Evolutionary conservation across 2,797 vertebrate species (phyloP).

Genomic region (Pseudomugil tenellus): DNA sequence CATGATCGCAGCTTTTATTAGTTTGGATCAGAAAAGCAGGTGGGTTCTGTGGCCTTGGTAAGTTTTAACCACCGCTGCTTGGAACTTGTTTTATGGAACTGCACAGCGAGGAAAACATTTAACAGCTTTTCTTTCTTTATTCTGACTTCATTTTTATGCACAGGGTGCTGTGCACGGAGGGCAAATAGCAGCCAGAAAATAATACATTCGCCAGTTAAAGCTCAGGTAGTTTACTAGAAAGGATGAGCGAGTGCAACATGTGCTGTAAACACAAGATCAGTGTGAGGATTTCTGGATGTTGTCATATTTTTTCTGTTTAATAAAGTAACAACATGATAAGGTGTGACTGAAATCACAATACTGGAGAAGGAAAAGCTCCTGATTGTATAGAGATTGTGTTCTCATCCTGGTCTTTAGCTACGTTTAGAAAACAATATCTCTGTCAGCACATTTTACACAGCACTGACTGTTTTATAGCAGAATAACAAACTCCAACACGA

Average conservation of each 20-base stretch:
- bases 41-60: not conserved
- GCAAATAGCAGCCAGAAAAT: too few relatives aligned
- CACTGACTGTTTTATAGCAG: slow-evolving; percentile 5
- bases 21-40: not conserved
- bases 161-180: not conserved
- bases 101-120: not conserved
- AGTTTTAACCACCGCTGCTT: not conserved
- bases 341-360: not conserved
- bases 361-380: not conserved
- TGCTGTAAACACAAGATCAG: too few relatives aligned
- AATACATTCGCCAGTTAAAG: too few relatives aligned
- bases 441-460: slow-evolving; percentile 18
- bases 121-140: not conserved
- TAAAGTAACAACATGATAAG: not conserved
- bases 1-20: slow-evolving; percentile 16
- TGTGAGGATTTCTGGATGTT: too few relatives aligned
- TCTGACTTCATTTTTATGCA: not conserved
- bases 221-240: too few relatives aligned
- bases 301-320: not conserved
- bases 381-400: not conserved
- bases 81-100: not conserved
- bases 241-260: too few relatives aligned
- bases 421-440: slow-evolving; percentile 3
- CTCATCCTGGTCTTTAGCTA: not conserved
- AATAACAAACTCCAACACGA: slow-evolving; percentile 4